These are phyloP conservation scores for Colossoma macropomum DNA, from an alignment of 2,113 vertebrate genomes.

Conservation along the genomic window DNA sequence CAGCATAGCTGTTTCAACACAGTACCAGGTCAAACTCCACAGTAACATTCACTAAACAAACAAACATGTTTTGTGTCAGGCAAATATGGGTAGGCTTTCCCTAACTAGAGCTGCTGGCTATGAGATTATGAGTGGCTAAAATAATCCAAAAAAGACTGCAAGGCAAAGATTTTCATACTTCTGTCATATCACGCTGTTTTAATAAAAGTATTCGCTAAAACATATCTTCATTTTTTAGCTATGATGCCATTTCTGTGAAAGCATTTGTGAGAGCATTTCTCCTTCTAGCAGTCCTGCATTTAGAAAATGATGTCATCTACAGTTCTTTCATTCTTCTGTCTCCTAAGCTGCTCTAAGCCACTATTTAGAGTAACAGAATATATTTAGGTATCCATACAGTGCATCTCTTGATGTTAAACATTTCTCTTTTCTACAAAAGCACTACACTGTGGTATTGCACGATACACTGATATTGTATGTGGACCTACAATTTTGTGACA, in stretches of 20 bases:
- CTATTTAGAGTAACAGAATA: background rate
- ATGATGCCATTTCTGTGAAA: background rate
- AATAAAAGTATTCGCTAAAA: background rate
- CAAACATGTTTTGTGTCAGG: constrained; percentile 62
- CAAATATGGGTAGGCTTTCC: constrained; percentile 59
- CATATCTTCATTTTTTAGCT: background rate
- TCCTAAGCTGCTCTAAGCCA: background rate
- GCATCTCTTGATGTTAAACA: background rate
- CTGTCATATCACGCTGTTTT: background rate
- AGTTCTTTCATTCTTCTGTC: background rate
- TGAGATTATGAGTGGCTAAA: constrained; percentile 10
- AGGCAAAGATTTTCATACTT: background rate
- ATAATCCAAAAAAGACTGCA: constrained; percentile 6
- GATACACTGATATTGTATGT: no score
- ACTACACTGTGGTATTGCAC: no score
- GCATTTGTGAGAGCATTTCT: background rate
- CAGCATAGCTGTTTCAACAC: constrained; percentile 42
- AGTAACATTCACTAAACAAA: constrained; percentile 58
- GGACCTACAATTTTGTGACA: no score
- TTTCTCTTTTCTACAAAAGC: background rate
- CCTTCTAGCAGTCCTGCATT: background rate
- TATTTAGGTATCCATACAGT: background rate
- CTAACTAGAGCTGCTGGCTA: background rate
- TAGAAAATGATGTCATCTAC: constrained; percentile 6
- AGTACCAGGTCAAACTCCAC: constrained; percentile 74